Evolutionary conservation across 1,140 invertebrate species (phyloP).

Genomic region (Drosophila repleta): DNA sequence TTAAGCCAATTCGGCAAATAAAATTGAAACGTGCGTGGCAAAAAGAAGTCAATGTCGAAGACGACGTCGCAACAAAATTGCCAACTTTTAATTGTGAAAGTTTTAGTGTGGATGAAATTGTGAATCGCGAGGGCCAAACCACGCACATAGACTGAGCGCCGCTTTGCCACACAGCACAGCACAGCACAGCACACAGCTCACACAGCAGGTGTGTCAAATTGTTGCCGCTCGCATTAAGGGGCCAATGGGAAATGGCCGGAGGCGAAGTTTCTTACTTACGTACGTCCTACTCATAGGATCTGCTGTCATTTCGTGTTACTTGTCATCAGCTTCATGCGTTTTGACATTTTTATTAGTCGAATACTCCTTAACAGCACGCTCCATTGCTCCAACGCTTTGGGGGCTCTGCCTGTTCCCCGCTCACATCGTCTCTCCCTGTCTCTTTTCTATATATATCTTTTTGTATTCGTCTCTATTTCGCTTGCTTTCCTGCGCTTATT

Average conservation of each 20-base stretch:
- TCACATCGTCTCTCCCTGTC: neutral
- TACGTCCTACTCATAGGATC: conserved; percentile 42
- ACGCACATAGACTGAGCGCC: conserved; percentile 7
- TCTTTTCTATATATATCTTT: neutral
- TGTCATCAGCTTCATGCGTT: conserved; percentile 81
- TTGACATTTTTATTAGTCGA: conserved; percentile 82
- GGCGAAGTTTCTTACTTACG: neutral
- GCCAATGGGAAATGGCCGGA: conserved; percentile 3
- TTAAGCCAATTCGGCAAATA: conserved; percentile 76
- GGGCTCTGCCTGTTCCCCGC: neutral
- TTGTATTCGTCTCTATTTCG: conserved; percentile 2
- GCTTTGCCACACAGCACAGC: no score
- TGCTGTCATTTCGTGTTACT: conserved; percentile 73
- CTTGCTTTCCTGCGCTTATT: neutral
- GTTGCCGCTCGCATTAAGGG: conserved; percentile 48
- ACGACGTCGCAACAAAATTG: conserved; percentile 45
- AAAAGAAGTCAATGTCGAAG: conserved; percentile 4
- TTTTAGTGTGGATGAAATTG: conserved; percentile 46
- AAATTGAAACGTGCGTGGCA: conserved; percentile 68
- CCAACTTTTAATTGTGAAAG: conserved; percentile 81
- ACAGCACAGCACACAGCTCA: no score
- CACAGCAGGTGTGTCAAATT: conserved; percentile 78
- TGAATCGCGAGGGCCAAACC: conserved; percentile 3
- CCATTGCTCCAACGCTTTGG: conserved; percentile 56
- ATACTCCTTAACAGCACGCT: conserved; percentile 78